Percentiles rank a stretch among this genome's conserved stretches.
phyloP scores from a whole-genome alignment of 2,888 invertebrate species.

The Machimus atricapillus region DNA sequence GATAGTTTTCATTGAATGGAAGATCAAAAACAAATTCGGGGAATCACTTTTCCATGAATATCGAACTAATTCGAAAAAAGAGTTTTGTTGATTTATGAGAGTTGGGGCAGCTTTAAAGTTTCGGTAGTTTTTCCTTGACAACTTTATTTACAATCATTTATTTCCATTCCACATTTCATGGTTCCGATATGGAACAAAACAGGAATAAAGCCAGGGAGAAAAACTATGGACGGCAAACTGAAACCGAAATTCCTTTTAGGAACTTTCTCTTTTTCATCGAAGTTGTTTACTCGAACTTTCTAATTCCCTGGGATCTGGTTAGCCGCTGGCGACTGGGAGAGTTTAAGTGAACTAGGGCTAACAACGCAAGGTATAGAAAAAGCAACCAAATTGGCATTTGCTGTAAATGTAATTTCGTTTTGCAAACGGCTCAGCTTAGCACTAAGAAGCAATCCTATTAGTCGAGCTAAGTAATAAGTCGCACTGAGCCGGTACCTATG shows the following conservation, averaged over 20 bases:
- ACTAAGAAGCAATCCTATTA: background rate
- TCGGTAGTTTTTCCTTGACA: background rate
- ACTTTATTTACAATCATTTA: background rate
- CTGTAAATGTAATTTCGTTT: background rate
- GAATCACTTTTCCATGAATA: background rate
- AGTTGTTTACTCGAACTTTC: background rate
- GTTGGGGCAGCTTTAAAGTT: background rate
- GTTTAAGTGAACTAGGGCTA: background rate
- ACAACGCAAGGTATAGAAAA: background rate
- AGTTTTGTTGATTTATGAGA: background rate
- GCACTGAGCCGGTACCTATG: background rate
- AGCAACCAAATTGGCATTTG: background rate
- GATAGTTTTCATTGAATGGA: background rate
- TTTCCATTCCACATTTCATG: background rate
- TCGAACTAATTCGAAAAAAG: background rate
- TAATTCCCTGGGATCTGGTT: background rate
- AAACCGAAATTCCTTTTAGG: background rate
- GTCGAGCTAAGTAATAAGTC: background rate
- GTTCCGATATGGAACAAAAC: background rate
- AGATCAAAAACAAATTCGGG: background rate
- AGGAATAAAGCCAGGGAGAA: background rate
- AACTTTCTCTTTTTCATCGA: background rate
- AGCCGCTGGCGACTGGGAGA: background rate
- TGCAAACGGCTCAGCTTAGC: background rate
- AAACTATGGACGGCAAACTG: background rate